Base-by-base conservation (phyloP, 2,888 invertebrate genomes). In the Exocentrus adspersus region DNA sequence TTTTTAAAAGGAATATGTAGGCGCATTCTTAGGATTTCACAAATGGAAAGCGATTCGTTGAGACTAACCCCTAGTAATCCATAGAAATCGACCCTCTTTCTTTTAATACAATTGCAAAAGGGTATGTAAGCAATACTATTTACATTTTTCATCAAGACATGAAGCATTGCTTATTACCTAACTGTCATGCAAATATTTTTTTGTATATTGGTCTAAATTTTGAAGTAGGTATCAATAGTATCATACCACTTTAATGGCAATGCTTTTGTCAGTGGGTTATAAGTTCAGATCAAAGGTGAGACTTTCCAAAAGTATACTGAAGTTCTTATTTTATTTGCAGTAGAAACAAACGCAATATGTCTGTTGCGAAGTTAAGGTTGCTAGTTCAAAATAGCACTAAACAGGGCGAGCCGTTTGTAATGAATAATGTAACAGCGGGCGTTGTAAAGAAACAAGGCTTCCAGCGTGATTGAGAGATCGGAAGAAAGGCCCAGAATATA, bases 341-440 rank as follows among this genome's bases (percentile, higher is more conserved):
- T 20, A 21, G 46, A 54, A 63, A 60, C 28, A 60, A 65, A 50
- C 53, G 64, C 66, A 62, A 57, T 60, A 68, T 64, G 56, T 60
- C 62, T 45, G 60, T 61, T 60, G 52, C 37, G 53, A 61, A 64
- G 60, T 62, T 57, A 43, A 57, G 61, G 56, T 60, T 62, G 62
- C 64, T 51, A 65, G 64, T 72, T 73, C 72, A 70, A 75, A 75
- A 75, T 74, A 74, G 75, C 73, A 72, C 74, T 74, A 75, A 73
- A 75, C 74, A 73, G 71, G 57, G 69, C 67, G 71, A 69, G 61
- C 74, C 68, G 72, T 62, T 74, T 73, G 78, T 81, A 82, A 82
- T 82, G 82, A 82, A 82, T 82, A 82, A 82, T 82, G 82, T 80
- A 82, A 81, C 78, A 82, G 81, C 76, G 79, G 81, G 79, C 77